Conservation (phyloP, 2,888 invertebrate species). For the Mesochorus sp. region DNA sequence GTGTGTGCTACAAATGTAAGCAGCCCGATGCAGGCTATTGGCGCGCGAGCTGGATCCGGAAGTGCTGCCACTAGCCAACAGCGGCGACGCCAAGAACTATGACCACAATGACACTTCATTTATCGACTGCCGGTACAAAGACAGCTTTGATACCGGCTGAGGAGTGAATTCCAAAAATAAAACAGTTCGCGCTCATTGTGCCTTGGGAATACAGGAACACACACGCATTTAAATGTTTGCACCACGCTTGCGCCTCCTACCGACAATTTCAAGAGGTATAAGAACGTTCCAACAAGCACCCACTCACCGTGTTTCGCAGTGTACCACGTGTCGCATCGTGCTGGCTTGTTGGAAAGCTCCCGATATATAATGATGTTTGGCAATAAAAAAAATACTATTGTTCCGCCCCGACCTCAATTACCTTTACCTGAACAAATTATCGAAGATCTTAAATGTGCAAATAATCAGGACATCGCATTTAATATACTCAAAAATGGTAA, state of each 20-base stretch:
- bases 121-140: too few relatives aligned
- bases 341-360: neutral
- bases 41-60: constrained; percentile 22
- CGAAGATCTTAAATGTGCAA: constrained; percentile 74
- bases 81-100: neutral
- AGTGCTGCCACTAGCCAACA: neutral
- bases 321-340: neutral
- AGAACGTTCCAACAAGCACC: too few relatives aligned
- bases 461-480: constrained; percentile 74
- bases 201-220: too few relatives aligned
- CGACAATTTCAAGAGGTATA: too few relatives aligned
- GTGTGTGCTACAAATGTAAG: too few relatives aligned
- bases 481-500: constrained; percentile 70
- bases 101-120: too few relatives aligned
- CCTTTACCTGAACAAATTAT: constrained; percentile 75
- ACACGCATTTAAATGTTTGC: too few relatives aligned
- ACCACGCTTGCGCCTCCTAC: too few relatives aligned
- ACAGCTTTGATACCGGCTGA: neutral
- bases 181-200: too few relatives aligned
- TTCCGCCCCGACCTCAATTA: constrained; percentile 76
- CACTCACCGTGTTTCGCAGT: too few relatives aligned
- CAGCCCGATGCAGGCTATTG: too few relatives aligned
- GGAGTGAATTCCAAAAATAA: neutral
- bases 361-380: constrained; percentile 69
- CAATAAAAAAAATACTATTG: constrained; percentile 72